A percentile compares a stretch with the other conserved stretches of the same genome.
Evolutionary conservation across 92 coral and sea anemone species (phyloP).

Genomic region (Zoanthus solanderi): DNA sequence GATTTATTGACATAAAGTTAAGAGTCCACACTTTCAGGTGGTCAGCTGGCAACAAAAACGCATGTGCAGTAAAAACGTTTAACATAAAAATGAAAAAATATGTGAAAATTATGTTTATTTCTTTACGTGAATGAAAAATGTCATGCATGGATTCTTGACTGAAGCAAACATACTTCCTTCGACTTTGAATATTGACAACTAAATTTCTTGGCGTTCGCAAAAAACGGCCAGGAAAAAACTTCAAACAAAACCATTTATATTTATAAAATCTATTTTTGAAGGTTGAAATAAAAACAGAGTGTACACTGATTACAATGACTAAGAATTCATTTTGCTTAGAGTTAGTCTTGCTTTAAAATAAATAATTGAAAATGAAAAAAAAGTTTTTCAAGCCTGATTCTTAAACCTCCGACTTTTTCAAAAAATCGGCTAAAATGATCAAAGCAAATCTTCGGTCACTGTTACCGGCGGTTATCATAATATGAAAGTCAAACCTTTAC

Average conservation of each 20-base stretch:
- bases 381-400: neutral
- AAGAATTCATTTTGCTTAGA: neutral
- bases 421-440: neutral
- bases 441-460: neutral
- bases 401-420: neutral
- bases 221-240: neutral
- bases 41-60: neutral
- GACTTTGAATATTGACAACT: neutral
- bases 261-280: neutral
- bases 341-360: neutral
- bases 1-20: neutral
- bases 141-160: conserved; percentile 19
- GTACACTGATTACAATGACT: neutral
- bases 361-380: no score
- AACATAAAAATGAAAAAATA: neutral
- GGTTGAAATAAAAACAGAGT: no score
- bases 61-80: neutral
- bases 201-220: neutral
- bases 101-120: neutral
- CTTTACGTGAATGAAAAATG: conserved; percentile 15
- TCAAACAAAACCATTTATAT: neutral
- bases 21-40: neutral
- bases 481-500: neutral
- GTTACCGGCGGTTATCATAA: neutral
- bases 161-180: neutral